phyloP scores from a whole-genome alignment of 2,888 invertebrate species.

The Drosophila koepferae region DNA sequence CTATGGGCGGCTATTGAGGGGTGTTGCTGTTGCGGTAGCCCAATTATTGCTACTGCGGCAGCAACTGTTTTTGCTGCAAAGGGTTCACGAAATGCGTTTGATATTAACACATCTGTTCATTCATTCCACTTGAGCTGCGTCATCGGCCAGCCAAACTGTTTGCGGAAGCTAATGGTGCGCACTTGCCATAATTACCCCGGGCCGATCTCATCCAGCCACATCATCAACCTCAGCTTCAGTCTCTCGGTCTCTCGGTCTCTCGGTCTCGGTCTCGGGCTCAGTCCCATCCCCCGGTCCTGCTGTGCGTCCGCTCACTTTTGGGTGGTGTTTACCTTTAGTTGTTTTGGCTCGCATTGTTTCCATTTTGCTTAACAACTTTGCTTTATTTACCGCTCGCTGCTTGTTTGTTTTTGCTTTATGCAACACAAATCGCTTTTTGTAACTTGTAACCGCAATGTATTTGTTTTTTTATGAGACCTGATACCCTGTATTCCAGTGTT shows the following conservation, averaged over 20 bases:
- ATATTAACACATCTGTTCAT: conserved; percentile 85
- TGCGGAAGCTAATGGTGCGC: conserved; percentile 80
- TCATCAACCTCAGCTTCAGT: conserved; percentile 28
- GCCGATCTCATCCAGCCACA: conserved; percentile 23
- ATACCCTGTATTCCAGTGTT: conserved; percentile 37
- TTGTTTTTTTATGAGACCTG: conserved; percentile 16
- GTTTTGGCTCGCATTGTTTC: conserved; percentile 62
- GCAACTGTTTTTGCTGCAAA: conserved; percentile 72
- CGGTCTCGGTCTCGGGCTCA: not conserved
- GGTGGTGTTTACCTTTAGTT: conserved; percentile 64
- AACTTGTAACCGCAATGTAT: conserved; percentile 70
- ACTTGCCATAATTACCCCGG: conserved; percentile 79
- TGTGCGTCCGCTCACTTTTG: conserved; percentile 6
- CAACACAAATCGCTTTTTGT: conserved; percentile 73
- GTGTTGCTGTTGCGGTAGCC: conserved; percentile 77
- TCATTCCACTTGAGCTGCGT: conserved; percentile 83
- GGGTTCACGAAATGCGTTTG: conserved; percentile 83
- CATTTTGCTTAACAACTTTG: conserved; percentile 65
- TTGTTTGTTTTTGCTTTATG: conserved; percentile 65
- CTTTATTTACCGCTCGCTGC: conserved; percentile 60
- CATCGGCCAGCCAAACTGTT: conserved; percentile 58
- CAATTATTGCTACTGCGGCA: conserved; percentile 66
- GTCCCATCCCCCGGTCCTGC: conserved; percentile 16
- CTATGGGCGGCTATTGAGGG: conserved; percentile 46
- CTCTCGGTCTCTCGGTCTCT: too few species aligned